These are phyloP conservation scores for Alexandromys fortis DNA, from an alignment of 2,113 vertebrate species.

Conservation along the genomic window DNA sequence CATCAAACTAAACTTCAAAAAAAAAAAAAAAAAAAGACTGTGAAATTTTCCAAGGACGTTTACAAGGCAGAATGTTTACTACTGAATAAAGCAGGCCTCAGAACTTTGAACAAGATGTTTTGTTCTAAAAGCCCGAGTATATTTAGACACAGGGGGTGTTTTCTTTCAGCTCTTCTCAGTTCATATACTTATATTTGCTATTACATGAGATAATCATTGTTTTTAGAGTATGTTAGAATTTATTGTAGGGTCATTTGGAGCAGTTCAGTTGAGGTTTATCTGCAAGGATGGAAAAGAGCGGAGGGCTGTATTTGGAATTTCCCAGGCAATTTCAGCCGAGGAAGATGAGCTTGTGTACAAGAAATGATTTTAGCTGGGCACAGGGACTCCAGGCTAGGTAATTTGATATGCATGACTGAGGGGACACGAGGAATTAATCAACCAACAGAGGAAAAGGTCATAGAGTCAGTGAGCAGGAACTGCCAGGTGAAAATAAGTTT, in stretches of 20 bases:
- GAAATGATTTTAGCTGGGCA: background rate
- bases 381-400: background rate
- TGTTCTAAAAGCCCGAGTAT: background rate
- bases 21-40: background rate
- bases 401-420: background rate
- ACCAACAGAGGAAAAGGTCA: background rate
- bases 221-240: background rate
- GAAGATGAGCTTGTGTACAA: background rate
- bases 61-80: background rate
- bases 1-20: background rate
- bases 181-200: background rate
- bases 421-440: no score
- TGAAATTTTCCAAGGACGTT: background rate
- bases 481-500: background rate
- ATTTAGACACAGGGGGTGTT: background rate
- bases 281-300: no score
- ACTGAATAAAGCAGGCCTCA: background rate
- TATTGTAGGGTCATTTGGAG: background rate
- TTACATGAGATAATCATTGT: background rate
- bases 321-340: background rate
- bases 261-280: background rate
- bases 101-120: slow-evolving; percentile 10
- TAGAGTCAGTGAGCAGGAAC: background rate
- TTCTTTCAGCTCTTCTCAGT: background rate
- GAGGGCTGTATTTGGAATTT: background rate